Evolutionary conservation across 2,113 vertebrate genomes (phyloP), one percentile per base, ranked within the genome.

Genomic region (Hippocampus guttulatus): DNA sequence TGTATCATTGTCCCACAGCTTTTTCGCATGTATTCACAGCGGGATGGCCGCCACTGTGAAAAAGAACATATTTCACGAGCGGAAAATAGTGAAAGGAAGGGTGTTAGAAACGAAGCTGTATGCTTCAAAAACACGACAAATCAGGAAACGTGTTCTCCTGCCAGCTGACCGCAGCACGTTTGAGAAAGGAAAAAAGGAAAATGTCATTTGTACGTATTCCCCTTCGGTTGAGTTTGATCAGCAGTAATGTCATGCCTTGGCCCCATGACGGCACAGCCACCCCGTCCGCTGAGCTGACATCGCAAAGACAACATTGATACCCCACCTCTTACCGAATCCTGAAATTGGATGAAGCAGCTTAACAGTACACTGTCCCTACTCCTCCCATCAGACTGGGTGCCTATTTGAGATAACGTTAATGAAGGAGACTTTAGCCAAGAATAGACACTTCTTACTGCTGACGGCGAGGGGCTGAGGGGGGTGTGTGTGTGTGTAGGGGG

Each of bases 351-450:
- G 89, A 90, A 89, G 84, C 83, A 52, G 89, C 89, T 92, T 92
- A 90, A 87, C 80, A 52, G 72, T 38, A 68, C 60, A 45, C 75
- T 71, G 62, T 79, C 80, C 82, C 84, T 74, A 47, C 83, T 71
- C 81, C 76, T 49, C 38, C 86, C 86, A 87, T 86, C 84, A 70
- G 78, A 85, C 81, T 79, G 78, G 81, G 84, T 78, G 85, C 87
- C 84, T 80, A 86, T 88, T 90, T 84, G 87, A 92, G 91, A 92
- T 92, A 92, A 91, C 84, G 76, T 85, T 92, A 91, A 92, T 92
- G 91, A 90, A 89, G 89, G 83, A 75, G 88, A 83, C 88, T 90
- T 88, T 75, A 88, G 87, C 74, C 73, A 74, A 82, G 83, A 86
- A 87, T 80, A 90, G 86, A 87, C 84, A 69, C 73, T 63, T 88